A percentile compares a stretch with the other conserved stretches of the same genome.
Conservation (phyloP, 1,140 invertebrate genomes). For the Melipona quadrifasciata region DNA sequence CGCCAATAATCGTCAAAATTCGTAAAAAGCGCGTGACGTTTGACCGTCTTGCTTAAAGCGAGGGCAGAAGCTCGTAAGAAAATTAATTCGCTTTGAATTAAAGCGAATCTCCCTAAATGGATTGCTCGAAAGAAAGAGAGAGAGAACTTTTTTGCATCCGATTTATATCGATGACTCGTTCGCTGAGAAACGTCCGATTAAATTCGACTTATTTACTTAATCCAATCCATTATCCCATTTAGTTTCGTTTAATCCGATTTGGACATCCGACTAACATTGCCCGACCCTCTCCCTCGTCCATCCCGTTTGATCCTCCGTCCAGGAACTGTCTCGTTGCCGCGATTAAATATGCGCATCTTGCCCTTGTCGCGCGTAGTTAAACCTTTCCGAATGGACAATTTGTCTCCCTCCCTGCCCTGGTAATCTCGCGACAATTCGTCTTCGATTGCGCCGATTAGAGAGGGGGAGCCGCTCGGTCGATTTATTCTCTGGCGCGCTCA, state of each 20-base stretch:
- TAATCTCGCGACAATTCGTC: slow-evolving; percentile 25
- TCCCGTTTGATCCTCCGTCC: neutral
- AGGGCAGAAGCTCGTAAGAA: slow-evolving; percentile 34
- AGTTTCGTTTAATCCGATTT: slow-evolving; percentile 44
- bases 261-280: slow-evolving; percentile 17
- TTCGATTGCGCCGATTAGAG: too few species aligned
- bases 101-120: slow-evolving; percentile 9
- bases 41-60: slow-evolving; percentile 23
- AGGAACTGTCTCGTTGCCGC: slow-evolving; percentile 13
- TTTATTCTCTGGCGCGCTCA: neutral
- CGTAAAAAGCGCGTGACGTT: slow-evolving; percentile 19
- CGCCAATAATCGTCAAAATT: slow-evolving; percentile 19
- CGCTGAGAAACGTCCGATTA: slow-evolving; percentile 7
- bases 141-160: neutral
- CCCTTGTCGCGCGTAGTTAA: slow-evolving; percentile 10
- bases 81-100: slow-evolving; percentile 55
- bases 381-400: neutral
- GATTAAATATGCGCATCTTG: slow-evolving; percentile 39
- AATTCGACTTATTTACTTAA: too few species aligned
- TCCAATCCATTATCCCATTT: slow-evolving; percentile 24
- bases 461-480: neutral
- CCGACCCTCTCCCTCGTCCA: neutral
- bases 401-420: neutral
- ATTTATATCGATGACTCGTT: neutral
- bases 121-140: neutral